Conservation (phyloP, 2,113 vertebrate species). For the Osmerus mordax region DNA sequence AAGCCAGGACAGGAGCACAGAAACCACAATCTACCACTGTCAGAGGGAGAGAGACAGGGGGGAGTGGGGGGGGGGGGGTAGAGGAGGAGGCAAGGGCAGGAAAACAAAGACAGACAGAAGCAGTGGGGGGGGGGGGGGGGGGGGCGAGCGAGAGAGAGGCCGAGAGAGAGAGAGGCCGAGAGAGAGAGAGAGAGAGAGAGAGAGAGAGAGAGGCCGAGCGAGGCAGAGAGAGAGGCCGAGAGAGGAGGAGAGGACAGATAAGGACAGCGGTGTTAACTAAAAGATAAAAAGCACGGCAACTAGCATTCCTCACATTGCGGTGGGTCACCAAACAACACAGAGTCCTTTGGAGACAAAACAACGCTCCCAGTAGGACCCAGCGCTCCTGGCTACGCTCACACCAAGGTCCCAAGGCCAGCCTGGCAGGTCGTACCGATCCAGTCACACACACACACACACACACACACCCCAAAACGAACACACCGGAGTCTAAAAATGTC, state of each 20-base stretch:
- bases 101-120: neutral
- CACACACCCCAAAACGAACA: neutral
- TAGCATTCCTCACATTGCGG: constrained; percentile 66
- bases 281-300: constrained; percentile 57
- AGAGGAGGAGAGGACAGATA: constrained; percentile 20
- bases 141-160: too few relatives aligned
- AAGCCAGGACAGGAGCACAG: constrained; percentile 24
- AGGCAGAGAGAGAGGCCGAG: too few relatives aligned
- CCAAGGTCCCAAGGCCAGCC: constrained; percentile 16
- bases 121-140: neutral
- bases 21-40: constrained; percentile 28
- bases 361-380: neutral
- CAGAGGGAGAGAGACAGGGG: constrained; percentile 1
- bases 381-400: constrained; percentile 10
- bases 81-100: constrained; percentile 17
- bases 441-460: neutral
- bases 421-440: constrained; percentile 1
- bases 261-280: constrained; percentile 32
- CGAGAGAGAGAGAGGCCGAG: constrained; percentile 8
- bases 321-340: constrained; percentile 18
- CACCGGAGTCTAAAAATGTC: constrained; percentile 16
- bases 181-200: constrained; percentile 28
- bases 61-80: neutral
- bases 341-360: constrained; percentile 19
- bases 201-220: neutral